Percentiles rank a stretch among this genome's conserved stretches.
These are phyloP conservation scores for Fragum fragum DNA, from an alignment of 2,888 invertebrate species.

Conservation along the genomic window DNA sequence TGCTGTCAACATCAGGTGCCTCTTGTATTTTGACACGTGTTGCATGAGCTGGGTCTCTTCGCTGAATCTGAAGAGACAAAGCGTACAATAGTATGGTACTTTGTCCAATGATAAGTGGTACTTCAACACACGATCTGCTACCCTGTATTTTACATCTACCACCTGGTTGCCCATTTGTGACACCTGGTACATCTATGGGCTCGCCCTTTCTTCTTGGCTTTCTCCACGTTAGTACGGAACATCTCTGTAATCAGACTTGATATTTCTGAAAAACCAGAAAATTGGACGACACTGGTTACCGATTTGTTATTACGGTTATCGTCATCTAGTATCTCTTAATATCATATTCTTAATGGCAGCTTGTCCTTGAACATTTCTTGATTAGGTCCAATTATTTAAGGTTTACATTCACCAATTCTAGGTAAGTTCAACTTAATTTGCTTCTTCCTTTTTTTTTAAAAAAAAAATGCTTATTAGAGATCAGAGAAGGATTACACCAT, in stretches of 20 bases:
- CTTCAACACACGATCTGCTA: no score
- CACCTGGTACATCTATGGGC: neutral
- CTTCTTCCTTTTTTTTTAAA: neutral
- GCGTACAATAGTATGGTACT: constrained; percentile 7
- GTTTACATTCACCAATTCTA: neutral
- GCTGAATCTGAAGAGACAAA: constrained; percentile 9
- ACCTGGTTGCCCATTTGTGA: neutral
- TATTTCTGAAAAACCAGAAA: constrained; percentile 11
- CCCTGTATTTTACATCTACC: no score
- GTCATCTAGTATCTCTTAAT: neutral
- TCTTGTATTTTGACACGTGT: no score
- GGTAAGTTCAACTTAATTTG: neutral
- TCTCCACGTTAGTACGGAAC: no score
- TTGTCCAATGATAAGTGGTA: constrained; percentile 17
- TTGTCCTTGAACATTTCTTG: neutral
- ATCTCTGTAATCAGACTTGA: neutral
- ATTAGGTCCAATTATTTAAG: neutral
- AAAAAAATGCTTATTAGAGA: neutral
- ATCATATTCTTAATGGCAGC: neutral
- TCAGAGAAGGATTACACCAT: neutral
- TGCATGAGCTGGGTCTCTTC: neutral
- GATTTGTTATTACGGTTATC: neutral
- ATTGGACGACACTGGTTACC: constrained; percentile 4
- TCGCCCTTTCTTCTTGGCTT: neutral
- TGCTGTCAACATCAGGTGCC: neutral